Evolutionary conservation across 2,888 invertebrate species (phyloP).

Genomic region (Patella caerulea): DNA sequence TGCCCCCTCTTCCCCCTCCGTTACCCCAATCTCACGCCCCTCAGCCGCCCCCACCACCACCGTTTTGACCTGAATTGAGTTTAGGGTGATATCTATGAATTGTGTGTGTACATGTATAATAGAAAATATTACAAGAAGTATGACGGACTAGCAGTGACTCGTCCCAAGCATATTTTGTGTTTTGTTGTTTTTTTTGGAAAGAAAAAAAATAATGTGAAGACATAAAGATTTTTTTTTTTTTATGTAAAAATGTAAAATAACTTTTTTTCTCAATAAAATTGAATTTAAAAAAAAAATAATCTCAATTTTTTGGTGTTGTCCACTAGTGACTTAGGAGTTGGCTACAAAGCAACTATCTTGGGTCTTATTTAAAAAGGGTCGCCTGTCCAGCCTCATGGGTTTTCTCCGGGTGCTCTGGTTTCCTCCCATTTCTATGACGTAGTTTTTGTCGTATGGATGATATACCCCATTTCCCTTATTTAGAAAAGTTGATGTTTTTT

Average conservation of each 20-base stretch:
- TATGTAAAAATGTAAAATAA: constrained; percentile 11
- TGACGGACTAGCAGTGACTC: neutral
- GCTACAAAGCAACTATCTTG: too few species aligned
- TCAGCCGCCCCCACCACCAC: constrained; percentile 44
- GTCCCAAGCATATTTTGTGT: neutral
- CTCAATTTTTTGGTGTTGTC: too few species aligned
- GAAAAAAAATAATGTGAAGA: neutral
- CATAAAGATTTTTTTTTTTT: constrained; percentile 11
- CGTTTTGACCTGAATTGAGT: constrained; percentile 20
- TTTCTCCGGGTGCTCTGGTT: too few species aligned
- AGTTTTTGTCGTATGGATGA: too few species aligned
- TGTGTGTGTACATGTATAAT: constrained; percentile 10
- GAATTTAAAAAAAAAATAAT: neutral
- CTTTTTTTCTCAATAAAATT: constrained; percentile 11
- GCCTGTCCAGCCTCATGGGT: too few species aligned
- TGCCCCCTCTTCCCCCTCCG: constrained; percentile 41
- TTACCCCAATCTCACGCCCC: constrained; percentile 34
- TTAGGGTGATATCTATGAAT: constrained; percentile 13
- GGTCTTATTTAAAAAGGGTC: too few species aligned
- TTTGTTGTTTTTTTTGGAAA: constrained; percentile 6
- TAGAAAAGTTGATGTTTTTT: too few species aligned
- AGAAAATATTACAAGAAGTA: constrained; percentile 15
- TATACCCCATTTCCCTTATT: too few species aligned
- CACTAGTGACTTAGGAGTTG: too few species aligned
- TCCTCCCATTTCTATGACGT: too few species aligned